These are phyloP conservation scores for Lapara coniferarum DNA, from an alignment of 2,888 invertebrate species.

Conservation along the genomic window DNA sequence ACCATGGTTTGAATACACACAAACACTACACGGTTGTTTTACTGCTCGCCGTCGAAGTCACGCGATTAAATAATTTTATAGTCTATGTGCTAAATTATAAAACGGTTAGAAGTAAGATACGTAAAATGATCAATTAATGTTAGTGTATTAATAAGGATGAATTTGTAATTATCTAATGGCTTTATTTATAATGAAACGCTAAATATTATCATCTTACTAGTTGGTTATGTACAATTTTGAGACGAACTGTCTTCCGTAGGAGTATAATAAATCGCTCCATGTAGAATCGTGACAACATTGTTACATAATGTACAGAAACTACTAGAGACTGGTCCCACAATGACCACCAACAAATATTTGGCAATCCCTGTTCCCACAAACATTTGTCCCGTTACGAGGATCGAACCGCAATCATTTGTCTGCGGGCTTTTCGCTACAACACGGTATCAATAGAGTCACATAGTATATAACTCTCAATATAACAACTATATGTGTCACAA, in stretches of 20 bases:
- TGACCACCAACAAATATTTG: constrained; percentile 12
- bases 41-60: constrained; percentile 12
- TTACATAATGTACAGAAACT: neutral
- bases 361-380: neutral
- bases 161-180: neutral
- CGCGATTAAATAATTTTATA: constrained; percentile 28
- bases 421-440: neutral
- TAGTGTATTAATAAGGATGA: neutral
- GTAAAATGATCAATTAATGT: neutral
- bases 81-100: constrained; percentile 2
- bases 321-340: neutral
- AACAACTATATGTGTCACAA: no score
- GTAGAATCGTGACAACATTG: neutral
- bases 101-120: neutral
- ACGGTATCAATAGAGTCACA: neutral
- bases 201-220: neutral
- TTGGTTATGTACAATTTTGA: no score
- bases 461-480: no score
- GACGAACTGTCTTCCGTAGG: neutral
- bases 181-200: neutral
- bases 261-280: neutral
- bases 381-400: constrained; percentile 11
- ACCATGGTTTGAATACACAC: no score
- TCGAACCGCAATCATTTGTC: constrained; percentile 11
- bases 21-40: constrained; percentile 22